A percentile compares a stretch with the other conserved stretches of the same genome.
These are phyloP conservation scores for Gobius niger DNA, from an alignment of 2,113 vertebrate genomes.

Conservation along the genomic window DNA sequence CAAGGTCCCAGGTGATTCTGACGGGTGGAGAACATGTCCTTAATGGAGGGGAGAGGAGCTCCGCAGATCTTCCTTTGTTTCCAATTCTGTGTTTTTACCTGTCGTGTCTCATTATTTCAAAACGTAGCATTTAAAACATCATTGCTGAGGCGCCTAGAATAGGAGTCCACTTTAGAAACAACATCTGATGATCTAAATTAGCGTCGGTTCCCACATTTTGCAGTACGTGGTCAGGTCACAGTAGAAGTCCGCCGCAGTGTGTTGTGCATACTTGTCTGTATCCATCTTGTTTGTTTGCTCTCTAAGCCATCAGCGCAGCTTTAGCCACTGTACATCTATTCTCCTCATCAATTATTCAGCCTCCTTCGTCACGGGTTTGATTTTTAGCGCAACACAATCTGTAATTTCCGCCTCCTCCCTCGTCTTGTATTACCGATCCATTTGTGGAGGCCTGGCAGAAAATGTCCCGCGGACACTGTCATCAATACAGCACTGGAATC, in stretches of 20 bases:
- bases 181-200: too few relatives aligned
- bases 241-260: background rate
- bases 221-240: background rate
- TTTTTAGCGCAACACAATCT: slow-evolving; percentile 4
- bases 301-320: slow-evolving; percentile 10
- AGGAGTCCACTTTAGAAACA: too few relatives aligned
- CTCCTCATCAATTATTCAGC: slow-evolving; percentile 50
- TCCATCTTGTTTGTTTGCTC: background rate
- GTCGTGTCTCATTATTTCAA: too few relatives aligned
- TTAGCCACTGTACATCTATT: slow-evolving; percentile 15
- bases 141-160: too few relatives aligned
- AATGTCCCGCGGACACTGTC: slow-evolving; percentile 20
- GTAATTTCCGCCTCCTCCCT: background rate
- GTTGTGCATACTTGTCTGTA: background rate
- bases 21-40: too few relatives aligned
- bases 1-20: too few relatives aligned
- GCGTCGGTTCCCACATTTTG: background rate
- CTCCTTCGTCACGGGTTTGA: slow-evolving; percentile 17
- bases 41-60: too few relatives aligned
- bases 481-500: background rate
- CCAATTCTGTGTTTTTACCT: too few relatives aligned
- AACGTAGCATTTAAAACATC: too few relatives aligned
- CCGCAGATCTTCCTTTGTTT: too few relatives aligned
- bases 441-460: slow-evolving; percentile 16
- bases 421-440: slow-evolving; percentile 13